Evolutionary conservation across 2,797 vertebrate species (phyloP).

Genomic region (Onychomys arenicola): DNA sequence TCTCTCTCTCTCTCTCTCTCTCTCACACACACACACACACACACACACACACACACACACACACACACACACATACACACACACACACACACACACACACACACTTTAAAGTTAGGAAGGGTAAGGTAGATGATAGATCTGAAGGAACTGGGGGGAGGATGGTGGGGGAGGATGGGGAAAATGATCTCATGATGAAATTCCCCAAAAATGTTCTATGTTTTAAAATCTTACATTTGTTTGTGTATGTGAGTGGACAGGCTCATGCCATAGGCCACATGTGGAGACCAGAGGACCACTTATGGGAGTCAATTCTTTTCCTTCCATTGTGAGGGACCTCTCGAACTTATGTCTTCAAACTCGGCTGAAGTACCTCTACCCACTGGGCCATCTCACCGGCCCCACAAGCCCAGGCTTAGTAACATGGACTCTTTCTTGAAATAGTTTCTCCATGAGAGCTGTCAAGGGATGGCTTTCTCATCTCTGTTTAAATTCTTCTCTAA

Average conservation of each 20-base stretch:
- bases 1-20: no score
- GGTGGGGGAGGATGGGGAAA: not conserved
- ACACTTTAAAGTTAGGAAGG: not conserved
- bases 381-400: not conserved
- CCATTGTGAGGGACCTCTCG: not conserved
- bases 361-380: no score
- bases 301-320: not conserved
- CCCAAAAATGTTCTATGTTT: not conserved
- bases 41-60: no score
- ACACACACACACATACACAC: no score
- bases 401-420: not conserved
- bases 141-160: no score
- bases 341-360: not conserved
- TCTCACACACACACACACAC: no score
- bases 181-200: not conserved
- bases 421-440: not conserved
- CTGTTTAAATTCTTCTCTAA: not conserved
- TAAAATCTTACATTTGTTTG: not conserved
- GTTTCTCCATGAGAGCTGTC: not conserved
- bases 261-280: not conserved
- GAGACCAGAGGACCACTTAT: not conserved
- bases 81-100: no score
- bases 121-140: not conserved
- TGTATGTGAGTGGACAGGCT: no score
- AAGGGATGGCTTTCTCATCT: not conserved